Evolutionary conservation across 2,797 vertebrate genomes (phyloP), one percentile per base, ranked within the genome.

Genomic region (Tangara arthus): DNA sequence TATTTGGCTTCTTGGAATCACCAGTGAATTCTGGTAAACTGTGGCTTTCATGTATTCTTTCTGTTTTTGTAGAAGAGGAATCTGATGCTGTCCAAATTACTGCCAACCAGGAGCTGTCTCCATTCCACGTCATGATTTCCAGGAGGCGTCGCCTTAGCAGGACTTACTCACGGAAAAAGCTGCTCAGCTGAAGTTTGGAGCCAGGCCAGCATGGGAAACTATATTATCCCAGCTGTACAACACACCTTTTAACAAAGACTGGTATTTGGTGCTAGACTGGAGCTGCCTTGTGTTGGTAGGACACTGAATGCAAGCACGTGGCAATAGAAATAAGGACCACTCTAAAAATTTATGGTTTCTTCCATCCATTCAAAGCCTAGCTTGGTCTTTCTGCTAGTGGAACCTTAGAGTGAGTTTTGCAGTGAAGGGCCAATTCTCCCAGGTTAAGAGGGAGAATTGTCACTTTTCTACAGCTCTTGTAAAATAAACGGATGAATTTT

Each of bases 161-260:
- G 93, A 98, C 97, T 32, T 99, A 98, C 92, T 98, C 98, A 46
- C 98, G 99, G 92, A 99, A 99, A 97, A 98, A 98, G 87, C 97
- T 99, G 46, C 96, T 99, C 13, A 97, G 94, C 92, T 97, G 91
- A 97, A 85, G 47, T 41, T 21, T 50, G 73, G 71, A 94, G 87
- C 37, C 13, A 27, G 53, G 44, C 60, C 22, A 71, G 34, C 19
- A 32, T 10, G 41, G 55, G 47, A 53, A 85, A 35, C 6, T 39
- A 32, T 7, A 6, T 83, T 92, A 57, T 68, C 35, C 57, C 52
- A 70, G 37, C 66, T 85, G 41, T 52, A 50, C 28, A 44, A 34
- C 1, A 4, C 18, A 2, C 11, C 28, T 90, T 84, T 72, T 35
- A 57, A 87, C 27, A 46, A 26, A 44, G 78, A 83, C 49, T 28